Evolutionary conservation across 2,888 invertebrate species (phyloP).

Genomic region (Phyto melanocephala): DNA sequence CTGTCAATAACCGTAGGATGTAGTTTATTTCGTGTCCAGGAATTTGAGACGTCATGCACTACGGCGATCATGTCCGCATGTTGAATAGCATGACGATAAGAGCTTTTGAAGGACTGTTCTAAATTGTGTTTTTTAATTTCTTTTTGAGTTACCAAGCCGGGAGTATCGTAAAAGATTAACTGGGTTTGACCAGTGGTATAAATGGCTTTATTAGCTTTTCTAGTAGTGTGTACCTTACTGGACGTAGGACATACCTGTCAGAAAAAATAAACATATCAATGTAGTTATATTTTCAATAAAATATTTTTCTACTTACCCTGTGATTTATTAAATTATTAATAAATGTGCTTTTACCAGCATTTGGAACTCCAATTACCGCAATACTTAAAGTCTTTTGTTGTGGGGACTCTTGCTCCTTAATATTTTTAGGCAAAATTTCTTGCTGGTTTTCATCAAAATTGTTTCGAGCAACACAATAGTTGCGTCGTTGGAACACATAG

Average conservation of each 20-base stretch:
- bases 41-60: conserved; percentile 90
- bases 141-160: conserved; percentile 87
- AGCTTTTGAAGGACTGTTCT: conserved; percentile 81
- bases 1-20: conserved; percentile 85
- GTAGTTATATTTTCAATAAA: not conserved
- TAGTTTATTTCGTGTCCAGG: conserved; percentile 84
- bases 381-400: conserved; percentile 79
- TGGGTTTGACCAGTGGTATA: conserved; percentile 88
- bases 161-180: conserved; percentile 95
- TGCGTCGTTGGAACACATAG: not conserved
- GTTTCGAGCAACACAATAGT: not conserved
- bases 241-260: conserved; percentile 94
- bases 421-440: not conserved
- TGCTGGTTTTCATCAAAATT: not conserved
- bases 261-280: conserved; percentile 57
- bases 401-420: not conserved
- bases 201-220: conserved; percentile 85
- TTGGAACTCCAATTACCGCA: conserved; percentile 95
- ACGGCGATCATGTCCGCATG: conserved; percentile 91
- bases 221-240: conserved; percentile 94
- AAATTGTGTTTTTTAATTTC: conserved; percentile 82
- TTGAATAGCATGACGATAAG: conserved; percentile 80
- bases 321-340: conserved; percentile 91
- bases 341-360: conserved; percentile 97
- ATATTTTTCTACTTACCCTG: conserved; percentile 81